Conservation (phyloP, 2,113 vertebrate genomes). For the Indri indri region DNA sequence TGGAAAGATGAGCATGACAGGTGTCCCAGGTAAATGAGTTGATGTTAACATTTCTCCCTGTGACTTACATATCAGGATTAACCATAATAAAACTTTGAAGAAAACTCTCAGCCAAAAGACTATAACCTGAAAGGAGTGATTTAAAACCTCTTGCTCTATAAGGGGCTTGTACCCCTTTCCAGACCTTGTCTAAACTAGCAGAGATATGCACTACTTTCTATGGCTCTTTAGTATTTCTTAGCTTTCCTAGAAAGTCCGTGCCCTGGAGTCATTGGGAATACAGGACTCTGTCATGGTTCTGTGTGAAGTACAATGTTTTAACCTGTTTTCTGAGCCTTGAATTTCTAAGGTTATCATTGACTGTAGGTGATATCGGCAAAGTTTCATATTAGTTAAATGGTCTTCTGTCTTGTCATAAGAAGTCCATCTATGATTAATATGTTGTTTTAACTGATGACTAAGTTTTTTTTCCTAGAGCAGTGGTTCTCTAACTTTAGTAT, state of each 20-base stretch:
- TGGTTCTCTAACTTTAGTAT: neutral
- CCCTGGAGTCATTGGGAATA: neutral
- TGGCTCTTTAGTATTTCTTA: neutral
- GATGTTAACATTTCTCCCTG: neutral
- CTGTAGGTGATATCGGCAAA: slow-evolving; percentile 8
- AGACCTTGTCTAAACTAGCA: neutral
- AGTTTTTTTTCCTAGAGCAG: slow-evolving; percentile 20
- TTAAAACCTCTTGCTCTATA: slow-evolving; percentile 4
- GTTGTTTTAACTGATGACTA: slow-evolving; percentile 38
- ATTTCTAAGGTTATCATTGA: slow-evolving; percentile 52
- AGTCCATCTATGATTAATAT: slow-evolving; percentile 18
- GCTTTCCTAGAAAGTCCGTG: slow-evolving; percentile 27
- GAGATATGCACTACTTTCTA: neutral
- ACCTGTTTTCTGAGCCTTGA: slow-evolving; percentile 54
- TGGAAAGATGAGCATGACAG: neutral
- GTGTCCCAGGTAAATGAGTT: neutral
- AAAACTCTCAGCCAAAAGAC: neutral
- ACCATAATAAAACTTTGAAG: neutral
- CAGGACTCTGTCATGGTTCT: slow-evolving; percentile 15
- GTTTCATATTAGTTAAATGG: slow-evolving; percentile 20
- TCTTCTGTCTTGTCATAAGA: slow-evolving; percentile 51
- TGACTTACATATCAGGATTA: neutral
- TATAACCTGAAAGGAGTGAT: neutral
- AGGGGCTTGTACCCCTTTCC: neutral
- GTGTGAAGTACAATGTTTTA: slow-evolving; percentile 34